Evolutionary conservation across 2,888 invertebrate genomes (phyloP), one percentile per base, ranked within the genome.

Genomic region (Brachyptera putata): DNA sequence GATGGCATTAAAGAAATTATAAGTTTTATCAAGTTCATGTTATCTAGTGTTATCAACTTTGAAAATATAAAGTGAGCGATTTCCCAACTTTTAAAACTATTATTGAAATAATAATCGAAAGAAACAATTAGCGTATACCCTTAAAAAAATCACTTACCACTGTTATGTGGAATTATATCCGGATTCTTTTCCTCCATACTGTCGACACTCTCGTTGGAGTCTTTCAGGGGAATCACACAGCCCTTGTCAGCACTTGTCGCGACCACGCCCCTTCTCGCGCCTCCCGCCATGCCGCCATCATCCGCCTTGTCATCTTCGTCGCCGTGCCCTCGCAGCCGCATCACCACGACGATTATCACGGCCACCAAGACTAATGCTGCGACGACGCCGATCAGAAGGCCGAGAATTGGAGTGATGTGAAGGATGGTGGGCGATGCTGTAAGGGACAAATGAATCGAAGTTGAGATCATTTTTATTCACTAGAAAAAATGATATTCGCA

Each of bases 121-220:
- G n/a, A n/a, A n/a, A n/a, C n/a, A n/a, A n/a, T n/a, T n/a, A n/a
- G n/a, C n/a, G n/a, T n/a, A n/a, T n/a, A n/a, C n/a, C n/a, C n/a
- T n/a, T n/a, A n/a, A n/a, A n/a, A 11, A 25, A 50, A 22, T 5
- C 5, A 36, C 62, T 41, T 77, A 65, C 76, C 78, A 68, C 77
- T 78, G 67, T 77, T 78, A 67, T 80, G 79, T 57, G 80, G 80
- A 62, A 81, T 80, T 61, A 81, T 80, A 67, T 81, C 81, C 2
- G 81, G 81, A 70, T 81, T 80, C 68, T 80, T 80, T 68, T 80
- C 80, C 67, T 81, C 80, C 61, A 77, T 71, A 66, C 79, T 79
- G 64, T 77, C 78, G 16, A 76, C 71, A 65, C 76, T 76, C 64
- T 77, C 78, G 67, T 77, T 78, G 56, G 76, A 72, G 64, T 77